phyloP scores from a whole-genome alignment of 1,140 invertebrate genomes.

The Oryctes rhinoceros region DNA sequence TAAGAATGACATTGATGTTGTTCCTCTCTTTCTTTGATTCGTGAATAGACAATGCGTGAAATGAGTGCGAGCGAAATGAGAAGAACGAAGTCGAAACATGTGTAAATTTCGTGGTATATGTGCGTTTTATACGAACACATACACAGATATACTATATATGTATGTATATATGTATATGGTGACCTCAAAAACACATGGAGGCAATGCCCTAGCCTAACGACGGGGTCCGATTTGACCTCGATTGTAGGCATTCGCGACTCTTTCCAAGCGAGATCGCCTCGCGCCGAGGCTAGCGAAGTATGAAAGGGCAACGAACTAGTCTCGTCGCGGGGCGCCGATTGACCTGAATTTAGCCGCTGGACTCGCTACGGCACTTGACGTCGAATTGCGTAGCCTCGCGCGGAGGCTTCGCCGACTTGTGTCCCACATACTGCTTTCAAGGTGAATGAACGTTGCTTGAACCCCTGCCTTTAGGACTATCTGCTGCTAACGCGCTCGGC shows the following conservation, averaged over 20 bases:
- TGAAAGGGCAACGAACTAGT: conserved; percentile 57
- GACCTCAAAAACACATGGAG: conserved; percentile 58
- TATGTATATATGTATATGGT: conserved; percentile 29
- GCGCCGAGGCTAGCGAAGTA: conserved; percentile 45
- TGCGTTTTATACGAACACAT: background rate
- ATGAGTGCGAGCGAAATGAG: conserved; percentile 23
- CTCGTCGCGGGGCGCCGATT: conserved; percentile 47
- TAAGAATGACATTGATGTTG: conserved; percentile 41
- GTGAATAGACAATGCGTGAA: background rate
- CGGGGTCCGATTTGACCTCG: conserved; percentile 55
- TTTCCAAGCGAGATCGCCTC: background rate
- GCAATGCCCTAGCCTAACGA: conserved; percentile 56
- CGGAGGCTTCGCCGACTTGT: conserved; percentile 50
- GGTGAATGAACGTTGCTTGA: conserved; percentile 52
- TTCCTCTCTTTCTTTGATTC: background rate
- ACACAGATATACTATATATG: background rate
- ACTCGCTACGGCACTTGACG: background rate
- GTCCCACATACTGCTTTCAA: conserved; percentile 53
- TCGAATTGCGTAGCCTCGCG: background rate
- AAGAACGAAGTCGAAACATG: conserved; percentile 18
- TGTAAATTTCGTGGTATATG: conserved; percentile 10
- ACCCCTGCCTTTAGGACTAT: conserved; percentile 12
- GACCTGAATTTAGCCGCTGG: conserved; percentile 54
- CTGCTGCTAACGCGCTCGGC: background rate
- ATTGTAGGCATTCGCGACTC: conserved; percentile 50